phyloP scores from a whole-genome alignment of 2,113 vertebrate genomes.

The Tylochromis polylepis region DNA sequence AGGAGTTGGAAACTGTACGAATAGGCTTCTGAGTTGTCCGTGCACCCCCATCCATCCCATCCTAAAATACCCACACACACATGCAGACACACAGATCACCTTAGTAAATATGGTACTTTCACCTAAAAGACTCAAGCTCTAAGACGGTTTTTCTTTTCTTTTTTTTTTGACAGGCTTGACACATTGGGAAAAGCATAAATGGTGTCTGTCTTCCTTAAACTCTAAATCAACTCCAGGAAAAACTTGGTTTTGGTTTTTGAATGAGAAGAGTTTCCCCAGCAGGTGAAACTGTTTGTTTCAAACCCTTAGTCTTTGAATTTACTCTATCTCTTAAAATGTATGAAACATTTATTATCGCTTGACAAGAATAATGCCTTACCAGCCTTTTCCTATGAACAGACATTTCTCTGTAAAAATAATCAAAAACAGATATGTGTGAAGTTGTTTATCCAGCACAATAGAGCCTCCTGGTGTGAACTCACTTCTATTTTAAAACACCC shows the following conservation, averaged over 20 bases:
- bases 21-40: conserved; percentile 88
- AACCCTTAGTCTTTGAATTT: neutral
- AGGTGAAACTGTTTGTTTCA: conserved; percentile 2
- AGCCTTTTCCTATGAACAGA: neutral
- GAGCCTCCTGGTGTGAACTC: conserved; percentile 5
- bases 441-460: conserved; percentile 23
- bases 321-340: neutral
- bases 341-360: conserved; percentile 29
- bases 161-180: neutral
- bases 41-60: conserved; percentile 98
- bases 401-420: neutral
- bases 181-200: neutral
- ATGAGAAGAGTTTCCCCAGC: neutral
- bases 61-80: conserved; percentile 67
- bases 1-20: conserved; percentile 96
- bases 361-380: neutral
- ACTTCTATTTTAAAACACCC: neutral
- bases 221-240: neutral
- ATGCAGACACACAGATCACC: neutral
- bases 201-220: neutral
- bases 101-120: neutral
- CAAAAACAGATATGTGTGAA: neutral
- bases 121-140: neutral
- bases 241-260: neutral
- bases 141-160: neutral